phyloP scores from a whole-genome alignment of 2,888 invertebrate species.

The Rhagonycha lutea region DNA sequence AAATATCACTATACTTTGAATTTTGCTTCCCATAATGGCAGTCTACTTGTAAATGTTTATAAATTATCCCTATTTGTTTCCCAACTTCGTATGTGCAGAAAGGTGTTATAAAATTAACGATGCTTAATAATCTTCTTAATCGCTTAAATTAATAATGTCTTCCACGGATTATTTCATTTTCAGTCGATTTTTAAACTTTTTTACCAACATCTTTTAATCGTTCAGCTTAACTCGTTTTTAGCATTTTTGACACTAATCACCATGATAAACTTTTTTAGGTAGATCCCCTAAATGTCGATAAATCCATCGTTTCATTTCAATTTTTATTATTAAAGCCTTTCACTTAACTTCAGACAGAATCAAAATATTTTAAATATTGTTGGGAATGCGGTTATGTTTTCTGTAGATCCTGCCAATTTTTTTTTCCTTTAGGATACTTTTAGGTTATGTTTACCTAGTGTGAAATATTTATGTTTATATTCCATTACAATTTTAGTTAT shows the following conservation, averaged over 20 bases:
- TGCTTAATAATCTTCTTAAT: not conserved
- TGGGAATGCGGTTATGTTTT: no score
- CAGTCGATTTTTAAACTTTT: not conserved
- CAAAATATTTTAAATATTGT: no score
- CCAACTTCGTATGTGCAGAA: not conserved
- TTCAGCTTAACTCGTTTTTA: not conserved
- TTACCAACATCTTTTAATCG: not conserved
- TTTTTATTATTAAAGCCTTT: not conserved
- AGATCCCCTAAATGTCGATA: not conserved
- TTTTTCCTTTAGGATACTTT: no score
- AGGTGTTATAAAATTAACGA: not conserved
- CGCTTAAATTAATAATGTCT: not conserved
- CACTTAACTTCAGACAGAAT: no score
- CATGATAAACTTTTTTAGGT: not conserved
- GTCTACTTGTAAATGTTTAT: not conserved
- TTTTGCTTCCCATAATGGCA: not conserved
- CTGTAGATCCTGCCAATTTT: no score
- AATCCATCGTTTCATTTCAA: not conserved
- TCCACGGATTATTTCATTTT: not conserved
- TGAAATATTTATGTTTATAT: no score
- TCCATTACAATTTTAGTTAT: no score
- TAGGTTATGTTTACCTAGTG: no score
- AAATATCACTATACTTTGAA: slow-evolving; percentile 7
- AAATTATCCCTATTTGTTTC: not conserved
- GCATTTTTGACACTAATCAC: not conserved